Evolutionary conservation across 2,113 vertebrate species (phyloP), one percentile per base, ranked within the genome.

Genomic region (Nycticebus coucang): DNA sequence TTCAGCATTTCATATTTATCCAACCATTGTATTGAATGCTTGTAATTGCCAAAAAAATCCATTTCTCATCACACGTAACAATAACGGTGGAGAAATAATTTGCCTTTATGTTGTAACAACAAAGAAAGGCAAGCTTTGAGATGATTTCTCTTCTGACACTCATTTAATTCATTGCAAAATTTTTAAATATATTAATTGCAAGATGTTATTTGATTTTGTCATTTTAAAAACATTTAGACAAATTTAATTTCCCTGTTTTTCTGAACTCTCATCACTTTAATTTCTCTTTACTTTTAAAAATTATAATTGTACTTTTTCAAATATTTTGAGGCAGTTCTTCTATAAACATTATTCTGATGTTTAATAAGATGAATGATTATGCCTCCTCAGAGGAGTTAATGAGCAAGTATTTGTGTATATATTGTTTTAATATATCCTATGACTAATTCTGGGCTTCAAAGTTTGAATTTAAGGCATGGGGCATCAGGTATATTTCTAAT

Each of bases 381-480:
- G 26, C 33, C n/a, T 86, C 22, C 69, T 92, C 79, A 86, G 60
- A 89, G 64, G 59, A 93, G 33, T 81, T 41, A 83, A 69, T 19
- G 66, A 88, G 13, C 15, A 95, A 41, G 15, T 13, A 6, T 87
- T 81, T 87, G 24, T 79, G 90, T 68, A 18, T 17, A 71, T 62
- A 74, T 33, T 83, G 82, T 55, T 77, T 89, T 84, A 95, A 84
- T 77, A 91, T 1, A 24, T 41, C 13, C 30, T 93, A 80, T 6
- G 79, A 83, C 2, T 15, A 82, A 85, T 37, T 87, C 77, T 96
- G 78, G 75, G 4, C n/a, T 96, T 87, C 83, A 81, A 86, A 89
- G 26, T 1, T 33, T 94, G 26, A 87, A 96, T 86, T 92, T 55
- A 94, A 77, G 72, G 14, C 35, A 93, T 71, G 12, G 11, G 5